Percentiles rank a stretch among this genome's conserved stretches.
phyloP scores from a whole-genome alignment of 92 coral and sea anemone species.

The Palythoa grandiflora region DNA sequence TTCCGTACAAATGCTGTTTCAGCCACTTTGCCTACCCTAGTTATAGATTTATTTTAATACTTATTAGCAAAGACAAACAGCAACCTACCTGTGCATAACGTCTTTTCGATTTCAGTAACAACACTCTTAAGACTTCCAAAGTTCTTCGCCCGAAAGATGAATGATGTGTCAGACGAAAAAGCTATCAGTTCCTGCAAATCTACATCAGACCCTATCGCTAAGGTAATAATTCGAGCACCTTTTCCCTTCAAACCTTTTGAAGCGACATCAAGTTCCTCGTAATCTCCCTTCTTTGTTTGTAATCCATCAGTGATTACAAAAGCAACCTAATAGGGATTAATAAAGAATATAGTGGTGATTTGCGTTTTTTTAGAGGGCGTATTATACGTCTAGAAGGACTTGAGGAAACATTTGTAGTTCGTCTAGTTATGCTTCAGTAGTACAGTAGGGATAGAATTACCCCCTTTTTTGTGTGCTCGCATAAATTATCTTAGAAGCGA shows the following conservation, averaged over 20 bases:
- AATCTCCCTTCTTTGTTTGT: constrained; percentile 39
- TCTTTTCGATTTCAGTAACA: constrained; percentile 24
- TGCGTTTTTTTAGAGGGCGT: too few species aligned
- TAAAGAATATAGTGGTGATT: not conserved
- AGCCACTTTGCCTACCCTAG: too few species aligned
- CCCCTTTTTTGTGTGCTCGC: too few species aligned
- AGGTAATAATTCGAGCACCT: constrained; percentile 19
- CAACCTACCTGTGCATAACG: constrained; percentile 9
- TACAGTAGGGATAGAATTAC: too few species aligned
- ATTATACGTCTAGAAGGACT: too few species aligned
- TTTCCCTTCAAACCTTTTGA: constrained; percentile 40
- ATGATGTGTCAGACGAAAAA: constrained; percentile 22
- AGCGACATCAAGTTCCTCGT: constrained; percentile 36
- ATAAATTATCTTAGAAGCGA: too few species aligned
- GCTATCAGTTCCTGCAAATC: constrained; percentile 18
- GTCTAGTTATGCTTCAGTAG: too few species aligned
- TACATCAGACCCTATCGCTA: constrained; percentile 21
- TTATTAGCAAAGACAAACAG: not conserved
- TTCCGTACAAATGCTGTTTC: too few species aligned
- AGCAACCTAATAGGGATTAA: constrained; percentile 1
- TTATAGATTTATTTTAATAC: too few species aligned
- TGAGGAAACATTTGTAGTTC: too few species aligned
- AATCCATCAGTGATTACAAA: constrained; percentile 43
- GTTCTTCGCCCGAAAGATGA: constrained; percentile 26
- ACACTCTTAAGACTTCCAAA: constrained; percentile 30